Evolutionary conservation across 2,797 vertebrate species (phyloP).

Genomic region (Anabacerthia variegaticeps): DNA sequence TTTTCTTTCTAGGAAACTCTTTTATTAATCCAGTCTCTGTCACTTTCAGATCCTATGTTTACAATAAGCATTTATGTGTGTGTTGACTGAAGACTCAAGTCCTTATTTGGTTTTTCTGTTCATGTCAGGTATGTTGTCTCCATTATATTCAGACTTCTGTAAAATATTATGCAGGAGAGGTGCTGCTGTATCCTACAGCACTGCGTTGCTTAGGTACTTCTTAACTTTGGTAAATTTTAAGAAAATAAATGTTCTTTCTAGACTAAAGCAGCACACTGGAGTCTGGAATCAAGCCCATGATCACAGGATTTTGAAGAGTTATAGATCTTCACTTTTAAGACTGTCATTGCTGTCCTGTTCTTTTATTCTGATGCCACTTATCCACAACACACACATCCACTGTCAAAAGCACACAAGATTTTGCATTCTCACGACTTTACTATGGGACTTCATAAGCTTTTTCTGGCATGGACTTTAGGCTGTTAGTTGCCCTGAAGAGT

Average conservation of each 20-base stretch:
- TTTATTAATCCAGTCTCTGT: not conserved
- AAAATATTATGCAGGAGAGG: not conserved
- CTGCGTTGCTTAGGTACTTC: not conserved
- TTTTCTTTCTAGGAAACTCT: not conserved
- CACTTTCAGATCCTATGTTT: not conserved
- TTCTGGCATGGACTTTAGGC: not conserved
- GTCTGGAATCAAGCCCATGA: not conserved
- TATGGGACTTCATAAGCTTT: not conserved
- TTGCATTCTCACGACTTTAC: not conserved
- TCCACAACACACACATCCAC: not conserved
- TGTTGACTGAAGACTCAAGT: not conserved
- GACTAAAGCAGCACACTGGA: not conserved
- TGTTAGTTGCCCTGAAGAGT: not conserved
- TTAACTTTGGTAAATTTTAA: not conserved
- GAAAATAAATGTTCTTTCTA: not conserved
- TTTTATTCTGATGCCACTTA: not conserved
- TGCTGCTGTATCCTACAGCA: fast-evolving
- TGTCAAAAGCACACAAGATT: not conserved
- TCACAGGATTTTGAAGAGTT: too few relatives aligned
- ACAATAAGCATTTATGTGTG: fast-evolving
- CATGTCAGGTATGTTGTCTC: not conserved
- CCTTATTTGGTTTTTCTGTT: not conserved
- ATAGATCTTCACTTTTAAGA: too few relatives aligned
- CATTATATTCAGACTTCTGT: not conserved
- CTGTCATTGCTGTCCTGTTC: too few relatives aligned